Conservation (phyloP, 2,888 invertebrate genomes). For the Scelioninae gen. 2 region DNA sequence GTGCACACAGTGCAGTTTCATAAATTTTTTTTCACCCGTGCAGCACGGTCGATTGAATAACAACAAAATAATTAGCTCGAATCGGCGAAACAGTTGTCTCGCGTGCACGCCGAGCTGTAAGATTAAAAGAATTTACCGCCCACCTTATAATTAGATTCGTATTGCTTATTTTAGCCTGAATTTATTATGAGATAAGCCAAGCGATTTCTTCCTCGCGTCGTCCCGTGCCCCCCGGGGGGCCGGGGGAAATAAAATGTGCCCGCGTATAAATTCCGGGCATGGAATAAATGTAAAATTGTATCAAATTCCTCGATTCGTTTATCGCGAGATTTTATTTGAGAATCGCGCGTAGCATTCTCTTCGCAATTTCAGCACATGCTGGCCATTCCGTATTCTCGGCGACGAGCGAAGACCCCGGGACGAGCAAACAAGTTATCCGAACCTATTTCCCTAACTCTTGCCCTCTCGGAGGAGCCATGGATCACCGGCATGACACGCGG, state of each 20-base stretch:
- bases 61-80: too few species aligned
- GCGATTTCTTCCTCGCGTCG: slow-evolving; percentile 25
- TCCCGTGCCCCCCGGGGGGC: too few species aligned
- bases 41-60: too few species aligned
- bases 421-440: slow-evolving; percentile 74
- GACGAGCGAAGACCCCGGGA: slow-evolving; percentile 63
- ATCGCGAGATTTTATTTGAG: slow-evolving; percentile 56
- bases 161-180: not conserved
- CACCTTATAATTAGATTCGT: not conserved
- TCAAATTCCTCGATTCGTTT: slow-evolving; percentile 56
- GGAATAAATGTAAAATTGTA: slow-evolving; percentile 53
- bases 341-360: slow-evolving; percentile 60
- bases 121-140: too few species aligned
- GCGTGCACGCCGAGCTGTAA: too few species aligned
- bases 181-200: slow-evolving; percentile 15
- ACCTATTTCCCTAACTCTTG: slow-evolving; percentile 74
- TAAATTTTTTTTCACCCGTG: too few species aligned
- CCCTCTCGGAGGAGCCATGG: slow-evolving; percentile 74
- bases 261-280: slow-evolving; percentile 24
- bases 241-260: slow-evolving; percentile 23
- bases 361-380: slow-evolving; percentile 69
- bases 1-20: too few species aligned
- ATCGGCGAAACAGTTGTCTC: too few species aligned
- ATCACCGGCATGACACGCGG: slow-evolving; percentile 70
- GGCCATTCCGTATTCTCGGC: slow-evolving; percentile 72